Percentiles rank a stretch among this genome's conserved stretches.
phyloP scores from a whole-genome alignment of 2,797 vertebrate genomes.

The Tamandua tetradactyla region DNA sequence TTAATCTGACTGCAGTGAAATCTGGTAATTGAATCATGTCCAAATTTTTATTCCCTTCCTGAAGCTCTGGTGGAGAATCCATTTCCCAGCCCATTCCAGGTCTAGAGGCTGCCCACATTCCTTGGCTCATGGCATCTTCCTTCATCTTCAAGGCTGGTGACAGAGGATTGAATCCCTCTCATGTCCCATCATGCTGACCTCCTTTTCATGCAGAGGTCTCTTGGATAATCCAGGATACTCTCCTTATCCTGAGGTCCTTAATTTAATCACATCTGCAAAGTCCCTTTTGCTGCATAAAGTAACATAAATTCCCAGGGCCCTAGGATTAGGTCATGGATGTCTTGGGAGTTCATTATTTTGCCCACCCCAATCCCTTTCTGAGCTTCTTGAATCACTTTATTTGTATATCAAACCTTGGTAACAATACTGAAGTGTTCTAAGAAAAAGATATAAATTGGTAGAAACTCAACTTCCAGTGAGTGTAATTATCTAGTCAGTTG shows the following conservation, averaged over 20 bases:
- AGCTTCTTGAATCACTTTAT: conserved; percentile 1
- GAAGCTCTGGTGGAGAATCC: not conserved
- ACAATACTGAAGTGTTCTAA: not conserved
- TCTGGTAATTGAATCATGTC: not conserved
- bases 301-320: not conserved
- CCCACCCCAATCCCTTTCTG: not conserved
- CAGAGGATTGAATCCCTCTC: not conserved
- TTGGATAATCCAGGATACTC: too few species aligned
- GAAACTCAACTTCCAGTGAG: not conserved
- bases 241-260: too few species aligned
- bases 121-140: not conserved
- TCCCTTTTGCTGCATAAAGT: not conserved
- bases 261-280: not conserved
- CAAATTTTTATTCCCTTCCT: not conserved
- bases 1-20: conserved; percentile 24
- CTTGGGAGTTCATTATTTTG: not conserved
- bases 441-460: not conserved
- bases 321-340: not conserved
- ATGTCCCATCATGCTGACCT: not conserved
- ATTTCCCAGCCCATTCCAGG: not conserved
- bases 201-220: not conserved
- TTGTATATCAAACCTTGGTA: not conserved
- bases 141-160: not conserved
- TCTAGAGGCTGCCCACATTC: not conserved
- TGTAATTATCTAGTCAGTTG: not conserved